A percentile compares a stretch with the other conserved stretches of the same genome.
These are phyloP conservation scores for Lapara coniferarum DNA, from an alignment of 2,888 invertebrate species.

Conservation along the genomic window DNA sequence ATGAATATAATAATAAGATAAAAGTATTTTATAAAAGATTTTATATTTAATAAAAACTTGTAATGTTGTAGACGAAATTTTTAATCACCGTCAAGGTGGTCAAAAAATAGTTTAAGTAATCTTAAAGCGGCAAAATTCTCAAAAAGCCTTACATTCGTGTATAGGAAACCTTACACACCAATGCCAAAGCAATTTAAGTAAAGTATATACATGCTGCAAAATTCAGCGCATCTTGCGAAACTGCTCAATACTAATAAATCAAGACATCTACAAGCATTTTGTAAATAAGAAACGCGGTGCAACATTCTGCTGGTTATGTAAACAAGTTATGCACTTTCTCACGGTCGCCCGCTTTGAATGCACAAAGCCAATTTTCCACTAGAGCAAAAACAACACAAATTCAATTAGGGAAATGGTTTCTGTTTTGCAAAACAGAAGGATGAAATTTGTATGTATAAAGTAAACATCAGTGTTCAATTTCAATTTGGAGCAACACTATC, in stretches of 20 bases:
- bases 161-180: neutral
- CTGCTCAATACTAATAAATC: conserved; percentile 40
- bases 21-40: too few relatives aligned
- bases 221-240: neutral
- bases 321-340: conserved; percentile 71
- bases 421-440: conserved; percentile 64
- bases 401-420: conserved; percentile 78
- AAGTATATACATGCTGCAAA: neutral
- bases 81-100: too few relatives aligned
- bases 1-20: too few relatives aligned
- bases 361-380: conserved; percentile 76
- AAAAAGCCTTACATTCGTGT: too few relatives aligned
- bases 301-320: conserved; percentile 55
- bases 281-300: conserved; percentile 52
- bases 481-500: conserved; percentile 38
- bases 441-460: conserved; percentile 66
- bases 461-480: conserved; percentile 63
- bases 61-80: too few relatives aligned
- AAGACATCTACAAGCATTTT: conserved; percentile 54
- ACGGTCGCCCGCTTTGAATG: conserved; percentile 65
- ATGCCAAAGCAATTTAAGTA: neutral
- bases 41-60: too few relatives aligned
- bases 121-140: too few relatives aligned
- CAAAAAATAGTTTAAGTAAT: too few relatives aligned
- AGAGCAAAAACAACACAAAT: conserved; percentile 77